Base-by-base conservation (phyloP, 2,888 invertebrate species). In the Euzophera pinguis region DNA sequence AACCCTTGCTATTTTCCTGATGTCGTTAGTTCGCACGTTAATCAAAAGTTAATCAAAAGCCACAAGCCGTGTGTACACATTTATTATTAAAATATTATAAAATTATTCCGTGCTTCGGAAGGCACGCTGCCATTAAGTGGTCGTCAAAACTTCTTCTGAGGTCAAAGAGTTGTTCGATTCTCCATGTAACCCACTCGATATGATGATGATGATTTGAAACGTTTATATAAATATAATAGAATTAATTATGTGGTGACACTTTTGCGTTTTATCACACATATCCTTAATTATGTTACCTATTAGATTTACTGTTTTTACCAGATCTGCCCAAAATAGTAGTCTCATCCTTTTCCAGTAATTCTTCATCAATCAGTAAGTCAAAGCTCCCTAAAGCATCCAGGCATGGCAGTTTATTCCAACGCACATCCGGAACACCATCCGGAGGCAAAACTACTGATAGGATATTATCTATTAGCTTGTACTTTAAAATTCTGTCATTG, bases 381-480 rank as follows among this genome's bases (percentile, higher is more conserved):
- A 97, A 97, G 77, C 96, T 95, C 0, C 95, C 95, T 65, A 96
- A 82, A n/a, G 94, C 92, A 62, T 96, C 95, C 0, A 91, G 84
- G 6, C 84, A 86, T 1, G 96, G 96, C 53, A 93, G 91, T 86
- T 97, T 97, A 77, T 96, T 95, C 97, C 97, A 97, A 58, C 95
- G 92, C 6, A 95, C 95, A 72, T 98, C 97, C 47, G 98, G 98
- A 49, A 95, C 90, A 47, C 97, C 97, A 69, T 95, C 95, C 0
- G 97, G 95, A 0, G 98, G 98, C 22, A 98, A 84, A 0, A 98
- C 96, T 37, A 98, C 94, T 6, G 97, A 96, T 64, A 98, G 91
- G 63, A 98, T 96, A 78, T 98, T 98, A 75, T 98, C 98, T 61
- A 98, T 95, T 45, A 99, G 89, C 84, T 98, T 97, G 72, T 97